Evolutionary conservation across 2,797 vertebrate genomes (phyloP).

Genomic region (Melanotaenia nigrans): DNA sequence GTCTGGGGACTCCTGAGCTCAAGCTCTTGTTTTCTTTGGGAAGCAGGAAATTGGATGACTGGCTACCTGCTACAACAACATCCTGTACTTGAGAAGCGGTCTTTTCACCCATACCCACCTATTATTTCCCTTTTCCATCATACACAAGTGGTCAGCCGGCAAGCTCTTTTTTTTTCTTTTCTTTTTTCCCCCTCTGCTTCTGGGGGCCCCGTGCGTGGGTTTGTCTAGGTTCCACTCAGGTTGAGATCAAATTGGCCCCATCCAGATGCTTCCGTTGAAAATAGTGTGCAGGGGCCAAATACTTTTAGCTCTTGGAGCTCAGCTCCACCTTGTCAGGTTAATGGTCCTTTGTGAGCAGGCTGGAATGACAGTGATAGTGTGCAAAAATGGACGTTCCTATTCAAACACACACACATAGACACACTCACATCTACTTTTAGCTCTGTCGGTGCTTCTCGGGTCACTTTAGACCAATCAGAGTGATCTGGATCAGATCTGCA

Average conservation of each 20-base stretch:
- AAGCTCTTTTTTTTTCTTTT: conserved; percentile 17
- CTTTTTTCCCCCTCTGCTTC: conserved; percentile 54
- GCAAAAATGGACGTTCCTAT: conserved; percentile 50
- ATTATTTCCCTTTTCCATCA: conserved; percentile 87
- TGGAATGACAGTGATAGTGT: conserved; percentile 64
- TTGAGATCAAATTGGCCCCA: conserved; percentile 82
- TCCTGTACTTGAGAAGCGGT: conserved; percentile 89
- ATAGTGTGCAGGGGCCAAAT: conserved; percentile 73
- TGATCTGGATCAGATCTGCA: conserved; percentile 34
- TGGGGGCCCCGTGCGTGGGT: conserved; percentile 71
- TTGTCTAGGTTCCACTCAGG: conserved; percentile 80
- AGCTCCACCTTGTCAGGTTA: conserved; percentile 76
- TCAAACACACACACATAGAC: conserved; percentile 24
- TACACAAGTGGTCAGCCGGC: conserved; percentile 82
- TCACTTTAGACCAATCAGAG: conserved; percentile 59
- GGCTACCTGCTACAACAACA: conserved; percentile 91
- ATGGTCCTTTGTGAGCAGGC: conserved; percentile 70
- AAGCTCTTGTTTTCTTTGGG: conserved; percentile 87
- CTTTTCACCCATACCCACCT: conserved; percentile 87
- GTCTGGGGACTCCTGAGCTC: conserved; percentile 76
- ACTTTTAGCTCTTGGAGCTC: conserved; percentile 54
- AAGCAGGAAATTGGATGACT: conserved; percentile 91
- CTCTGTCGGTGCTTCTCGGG: conserved; percentile 58
- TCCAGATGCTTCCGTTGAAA: conserved; percentile 87
- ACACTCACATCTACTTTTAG: conserved; percentile 40